phyloP scores from a whole-genome alignment of 1,140 invertebrate genomes.

The Geopemphigus sp. region DNA sequence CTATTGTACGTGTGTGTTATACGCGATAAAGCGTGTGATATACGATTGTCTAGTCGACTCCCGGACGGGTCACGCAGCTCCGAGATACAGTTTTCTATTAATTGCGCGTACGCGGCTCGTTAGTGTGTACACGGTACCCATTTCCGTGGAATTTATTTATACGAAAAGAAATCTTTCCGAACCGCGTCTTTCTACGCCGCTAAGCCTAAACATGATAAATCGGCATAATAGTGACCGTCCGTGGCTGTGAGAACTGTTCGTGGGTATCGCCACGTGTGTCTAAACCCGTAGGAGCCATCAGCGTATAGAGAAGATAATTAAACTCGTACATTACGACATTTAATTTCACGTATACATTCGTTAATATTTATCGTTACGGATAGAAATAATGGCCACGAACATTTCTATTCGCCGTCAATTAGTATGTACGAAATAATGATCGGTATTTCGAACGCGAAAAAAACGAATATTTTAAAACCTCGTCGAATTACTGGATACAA shows the following conservation, averaged over 20 bases:
- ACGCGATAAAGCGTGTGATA: too few species aligned
- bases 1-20: too few species aligned
- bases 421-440: background rate
- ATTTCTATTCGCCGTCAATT: background rate
- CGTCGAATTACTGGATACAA: background rate
- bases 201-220: conserved; percentile 25
- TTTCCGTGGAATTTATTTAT: background rate
- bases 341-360: background rate
- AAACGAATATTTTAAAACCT: too few species aligned
- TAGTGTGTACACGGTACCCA: background rate
- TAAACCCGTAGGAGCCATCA: background rate
- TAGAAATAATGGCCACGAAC: background rate
- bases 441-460: background rate
- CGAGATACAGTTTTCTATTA: conserved; percentile 15
- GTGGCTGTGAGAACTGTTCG: background rate
- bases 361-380: background rate
- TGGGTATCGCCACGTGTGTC: conserved; percentile 25
- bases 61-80: background rate
- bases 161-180: background rate
- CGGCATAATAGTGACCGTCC: too few species aligned
- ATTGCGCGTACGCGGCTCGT: background rate
- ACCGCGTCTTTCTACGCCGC: background rate
- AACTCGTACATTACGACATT: background rate
- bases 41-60: background rate
- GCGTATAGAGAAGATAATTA: conserved; percentile 10